Evolutionary conservation across 2,888 invertebrate species (phyloP), one percentile per base, ranked within the genome.

Genomic region (Automeris io): DNA sequence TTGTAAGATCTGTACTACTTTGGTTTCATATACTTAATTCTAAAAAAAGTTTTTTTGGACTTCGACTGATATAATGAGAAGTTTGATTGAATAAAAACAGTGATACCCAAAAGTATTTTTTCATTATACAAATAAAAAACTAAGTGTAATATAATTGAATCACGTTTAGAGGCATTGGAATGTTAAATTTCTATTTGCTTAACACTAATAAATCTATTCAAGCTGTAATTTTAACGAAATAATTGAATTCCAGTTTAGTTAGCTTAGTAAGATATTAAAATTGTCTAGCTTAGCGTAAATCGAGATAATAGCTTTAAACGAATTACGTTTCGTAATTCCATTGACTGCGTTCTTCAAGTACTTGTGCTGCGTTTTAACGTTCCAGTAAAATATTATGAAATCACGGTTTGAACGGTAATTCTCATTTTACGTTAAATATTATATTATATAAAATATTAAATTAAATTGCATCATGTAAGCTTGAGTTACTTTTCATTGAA

Each of bases 271-370:
- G 36, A 36, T 6, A 24, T 37, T 52, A 60, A 52, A 50, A 54
- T 59, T 57, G 49, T 46, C 46, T 47, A 51, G 57, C 59, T 61
- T 56, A 56, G 53, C 56, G 51, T 54, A 49, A 58, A 58, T 49
- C 44, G 38, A 56, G 52, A 60, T 57, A 61, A 62, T 58, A 63
- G 51, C 52, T 52, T 56, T 39, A 51, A 47, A 53, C 50, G 60
- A 61, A 65, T 63, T 67, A 65, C 57, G 59, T 40, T 46, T 57
- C 58, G 62, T 61, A 61, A 67, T 64, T 61, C 55, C 52, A 63
- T 61, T 61, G 56, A 47, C 49, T 45, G 49, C 51, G 57, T 49
- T 51, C 58, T 60, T 57, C 61, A 60, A 58, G 56, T 49, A 51
- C 44, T 49, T 44, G 34, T 52, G 62, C 51, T 47, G 37, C 45